Evolutionary conservation across 2,888 invertebrate genomes (phyloP).

Genomic region (Calameuta filiformis): DNA sequence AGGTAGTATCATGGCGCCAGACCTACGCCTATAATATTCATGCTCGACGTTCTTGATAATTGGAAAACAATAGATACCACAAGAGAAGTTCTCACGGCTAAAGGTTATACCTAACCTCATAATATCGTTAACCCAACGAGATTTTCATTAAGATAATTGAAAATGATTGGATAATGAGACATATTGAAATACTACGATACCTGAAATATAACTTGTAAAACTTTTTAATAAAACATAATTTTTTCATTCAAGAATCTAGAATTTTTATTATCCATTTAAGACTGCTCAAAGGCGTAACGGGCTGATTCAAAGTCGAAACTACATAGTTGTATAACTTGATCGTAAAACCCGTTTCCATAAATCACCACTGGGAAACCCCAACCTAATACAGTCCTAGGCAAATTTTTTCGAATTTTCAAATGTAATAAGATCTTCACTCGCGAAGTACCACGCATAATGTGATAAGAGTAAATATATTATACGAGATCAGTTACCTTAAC

Average conservation of each 20-base stretch:
- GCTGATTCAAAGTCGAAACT: not conserved
- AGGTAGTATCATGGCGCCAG: not conserved
- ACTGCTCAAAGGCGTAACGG: not conserved
- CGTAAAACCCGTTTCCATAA: not conserved
- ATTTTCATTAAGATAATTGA: not conserved
- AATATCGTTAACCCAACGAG: not conserved
- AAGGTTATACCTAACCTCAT: not conserved
- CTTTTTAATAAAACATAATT: not conserved
- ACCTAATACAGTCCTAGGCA: not conserved
- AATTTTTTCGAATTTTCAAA: not conserved
- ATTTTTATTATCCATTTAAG: not conserved
- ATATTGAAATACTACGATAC: not conserved
- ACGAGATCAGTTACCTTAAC: not conserved
- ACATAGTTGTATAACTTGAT: not conserved
- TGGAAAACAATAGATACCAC: not conserved
- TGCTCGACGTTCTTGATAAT: not conserved
- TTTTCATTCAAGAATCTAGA: not conserved
- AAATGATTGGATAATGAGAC: not conserved
- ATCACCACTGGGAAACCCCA: not conserved
- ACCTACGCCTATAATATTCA: not conserved
- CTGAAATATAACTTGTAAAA: not conserved
- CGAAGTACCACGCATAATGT: not conserved
- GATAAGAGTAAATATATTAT: not conserved
- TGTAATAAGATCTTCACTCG: not conserved
- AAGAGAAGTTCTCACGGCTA: not conserved